Conservation (phyloP, 2,797 vertebrate species). For the Diplodus sargus region DNA sequence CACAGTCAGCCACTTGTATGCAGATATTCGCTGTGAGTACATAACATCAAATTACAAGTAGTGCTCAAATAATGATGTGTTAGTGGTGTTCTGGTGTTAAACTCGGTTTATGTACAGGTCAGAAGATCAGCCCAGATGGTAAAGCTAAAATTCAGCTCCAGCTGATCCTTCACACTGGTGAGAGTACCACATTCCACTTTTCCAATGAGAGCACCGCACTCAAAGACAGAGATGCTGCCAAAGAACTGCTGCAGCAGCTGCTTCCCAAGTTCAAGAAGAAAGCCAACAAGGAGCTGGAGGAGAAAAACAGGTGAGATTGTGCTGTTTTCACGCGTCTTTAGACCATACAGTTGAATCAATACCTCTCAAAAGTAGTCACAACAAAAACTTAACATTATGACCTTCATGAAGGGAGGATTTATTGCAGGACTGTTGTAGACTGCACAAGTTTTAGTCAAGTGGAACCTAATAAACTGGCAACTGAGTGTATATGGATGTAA, state of each 20-base stretch:
- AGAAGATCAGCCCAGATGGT: constrained; percentile 99
- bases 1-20: constrained; percentile 95
- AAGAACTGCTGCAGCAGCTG: constrained; percentile 97
- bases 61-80: not conserved
- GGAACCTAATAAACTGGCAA: not conserved
- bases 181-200: constrained; percentile 98
- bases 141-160: constrained; percentile 99
- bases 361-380: too few relatives aligned
- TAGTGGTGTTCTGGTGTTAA: not conserved
- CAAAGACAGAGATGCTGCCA: constrained; percentile 94
- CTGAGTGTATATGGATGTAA: not conserved
- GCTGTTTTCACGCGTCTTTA: not conserved
- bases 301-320: constrained; percentile 93
- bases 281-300: constrained; percentile 98
- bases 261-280: constrained; percentile 99
- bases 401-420: too few relatives aligned
- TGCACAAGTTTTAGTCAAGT: too few relatives aligned
- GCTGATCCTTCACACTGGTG: constrained; percentile 95
- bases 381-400: too few relatives aligned
- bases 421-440: too few relatives aligned
- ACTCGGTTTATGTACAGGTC: constrained; percentile 84
- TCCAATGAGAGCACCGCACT: constrained; percentile 94
- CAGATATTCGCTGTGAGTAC: constrained; percentile 97
- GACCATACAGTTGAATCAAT: not conserved
- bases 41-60: not conserved